These are phyloP conservation scores for Orchestia grillus DNA, from an alignment of 1,140 invertebrate species.

Conservation along the genomic window DNA sequence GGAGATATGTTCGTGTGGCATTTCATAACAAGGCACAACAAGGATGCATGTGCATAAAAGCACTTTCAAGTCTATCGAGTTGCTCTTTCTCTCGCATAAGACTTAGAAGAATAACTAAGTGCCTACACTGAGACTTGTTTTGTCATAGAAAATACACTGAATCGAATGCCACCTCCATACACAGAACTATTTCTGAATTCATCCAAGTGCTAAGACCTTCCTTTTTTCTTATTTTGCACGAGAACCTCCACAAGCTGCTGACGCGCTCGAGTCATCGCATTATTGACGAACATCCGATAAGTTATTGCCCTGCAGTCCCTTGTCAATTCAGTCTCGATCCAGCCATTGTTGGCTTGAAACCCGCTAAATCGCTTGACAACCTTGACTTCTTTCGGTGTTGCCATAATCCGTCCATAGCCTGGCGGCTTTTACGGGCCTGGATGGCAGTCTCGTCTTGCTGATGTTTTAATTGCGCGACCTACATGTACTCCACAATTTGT, in stretches of 20 bases:
- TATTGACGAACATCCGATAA: slow-evolving; percentile 8
- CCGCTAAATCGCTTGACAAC: not conserved
- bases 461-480: not conserved
- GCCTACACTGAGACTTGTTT: not conserved
- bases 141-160: not conserved
- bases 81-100: not conserved
- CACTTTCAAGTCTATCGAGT: not conserved
- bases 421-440: not conserved
- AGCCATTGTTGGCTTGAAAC: not conserved
- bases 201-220: not conserved
- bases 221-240: not conserved
- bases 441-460: not conserved
- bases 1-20: not conserved
- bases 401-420: not conserved
- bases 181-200: not conserved
- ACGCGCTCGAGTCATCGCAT: not conserved
- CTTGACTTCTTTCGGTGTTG: not conserved
- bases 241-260: not conserved
- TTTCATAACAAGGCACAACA: not conserved
- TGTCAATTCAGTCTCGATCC: not conserved
- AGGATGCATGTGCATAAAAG: not conserved
- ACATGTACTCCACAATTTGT: not conserved
- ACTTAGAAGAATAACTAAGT: not conserved
- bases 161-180: not conserved
- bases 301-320: not conserved